These are phyloP conservation scores for Coracias cyanogaster DNA, from an alignment of 2,797 vertebrate genomes.

Conservation along the genomic window DNA sequence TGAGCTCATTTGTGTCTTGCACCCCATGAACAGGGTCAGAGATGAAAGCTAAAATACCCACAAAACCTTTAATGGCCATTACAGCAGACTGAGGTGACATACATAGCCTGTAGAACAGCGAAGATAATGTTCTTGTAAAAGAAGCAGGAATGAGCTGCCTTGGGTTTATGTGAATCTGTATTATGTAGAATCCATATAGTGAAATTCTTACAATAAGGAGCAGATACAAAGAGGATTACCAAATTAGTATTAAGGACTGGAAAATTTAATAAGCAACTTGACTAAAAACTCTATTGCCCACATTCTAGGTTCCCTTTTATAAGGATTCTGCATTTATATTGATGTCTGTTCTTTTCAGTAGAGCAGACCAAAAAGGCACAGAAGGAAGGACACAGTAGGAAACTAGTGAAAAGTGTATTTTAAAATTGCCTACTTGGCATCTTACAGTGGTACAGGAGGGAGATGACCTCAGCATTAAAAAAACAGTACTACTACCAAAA, in stretches of 20 bases:
- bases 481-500: neutral
- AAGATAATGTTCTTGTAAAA: neutral
- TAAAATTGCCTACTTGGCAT: conserved; percentile 15
- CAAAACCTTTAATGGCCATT: neutral
- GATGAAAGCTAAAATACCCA: neutral
- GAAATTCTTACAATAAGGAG: neutral
- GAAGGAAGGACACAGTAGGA: neutral
- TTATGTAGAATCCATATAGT: neutral
- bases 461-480: neutral
- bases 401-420: neutral
- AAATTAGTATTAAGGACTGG: neutral
- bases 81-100: neutral
- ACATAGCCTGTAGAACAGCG: neutral
- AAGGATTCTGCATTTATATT: neutral
- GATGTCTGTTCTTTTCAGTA: neutral
- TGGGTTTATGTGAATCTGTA: neutral
- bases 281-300: neutral
- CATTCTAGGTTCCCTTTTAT: neutral
- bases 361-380: neutral
- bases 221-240: neutral
- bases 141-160: neutral
- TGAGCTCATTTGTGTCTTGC: neutral
- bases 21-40: neutral
- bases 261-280: neutral
- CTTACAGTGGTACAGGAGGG: neutral